Evolutionary conservation across 2,888 invertebrate species (phyloP).

Genomic region (Apodemia duryi): DNA sequence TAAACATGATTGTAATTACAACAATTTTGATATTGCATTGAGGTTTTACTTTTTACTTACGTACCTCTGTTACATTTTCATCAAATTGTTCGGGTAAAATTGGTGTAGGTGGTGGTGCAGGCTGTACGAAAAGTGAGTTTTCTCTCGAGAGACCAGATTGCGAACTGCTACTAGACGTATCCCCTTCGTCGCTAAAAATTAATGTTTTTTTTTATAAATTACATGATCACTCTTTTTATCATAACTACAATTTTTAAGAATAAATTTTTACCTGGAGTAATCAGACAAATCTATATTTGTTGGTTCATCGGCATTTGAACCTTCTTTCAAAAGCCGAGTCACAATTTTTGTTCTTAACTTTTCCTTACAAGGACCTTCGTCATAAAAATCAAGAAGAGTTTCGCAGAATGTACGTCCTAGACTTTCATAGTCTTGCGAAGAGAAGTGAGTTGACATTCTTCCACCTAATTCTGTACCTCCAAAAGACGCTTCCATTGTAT

Average conservation of each 20-base stretch:
- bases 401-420: conserved; percentile 95
- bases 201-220: conserved; percentile 13
- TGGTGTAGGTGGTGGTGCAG: conserved; percentile 86
- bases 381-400: conserved; percentile 94
- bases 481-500: conserved; percentile 97
- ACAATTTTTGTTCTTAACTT: conserved; percentile 88
- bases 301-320: conserved; percentile 93
- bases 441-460: conserved; percentile 91
- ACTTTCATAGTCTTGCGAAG: conserved; percentile 81
- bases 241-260: conserved; percentile 3
- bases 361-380: conserved; percentile 91
- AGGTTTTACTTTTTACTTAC: conserved; percentile 21
- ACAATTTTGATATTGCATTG: too few species aligned
- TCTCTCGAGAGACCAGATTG: conserved; percentile 81
- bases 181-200: conserved; percentile 85
- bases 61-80: conserved; percentile 48
- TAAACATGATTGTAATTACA: too few species aligned
- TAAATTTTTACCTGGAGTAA: conserved; percentile 85
- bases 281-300: conserved; percentile 91
- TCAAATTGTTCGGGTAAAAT: conserved; percentile 68
- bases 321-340: conserved; percentile 87
- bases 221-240: neutral
- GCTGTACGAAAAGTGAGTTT: conserved; percentile 61
- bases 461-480: conserved; percentile 93
- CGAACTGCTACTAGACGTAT: conserved; percentile 83